Conservation (phyloP, 2,113 vertebrate genomes). For the Malurus cyaneus region DNA sequence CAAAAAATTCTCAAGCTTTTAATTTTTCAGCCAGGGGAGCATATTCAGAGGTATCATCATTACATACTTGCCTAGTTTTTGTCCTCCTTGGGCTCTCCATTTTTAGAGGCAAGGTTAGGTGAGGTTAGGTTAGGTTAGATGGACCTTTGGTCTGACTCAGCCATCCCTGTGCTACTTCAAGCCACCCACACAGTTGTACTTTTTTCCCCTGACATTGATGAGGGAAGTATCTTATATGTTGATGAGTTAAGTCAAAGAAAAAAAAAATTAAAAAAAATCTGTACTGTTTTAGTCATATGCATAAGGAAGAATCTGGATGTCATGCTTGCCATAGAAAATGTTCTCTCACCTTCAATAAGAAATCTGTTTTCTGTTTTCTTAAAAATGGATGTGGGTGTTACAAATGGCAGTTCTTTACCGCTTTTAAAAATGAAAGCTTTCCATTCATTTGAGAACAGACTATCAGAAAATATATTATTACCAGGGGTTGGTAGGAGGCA, state of each 20-base stretch:
- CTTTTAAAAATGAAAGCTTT: conserved; percentile 4
- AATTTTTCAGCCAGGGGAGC: neutral
- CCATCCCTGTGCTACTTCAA: neutral
- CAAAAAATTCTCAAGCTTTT: neutral
- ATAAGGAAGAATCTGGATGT: neutral
- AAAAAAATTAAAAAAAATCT: neutral
- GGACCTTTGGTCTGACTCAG: neutral
- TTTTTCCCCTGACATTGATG: neutral
- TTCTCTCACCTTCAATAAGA: conserved; percentile 31
- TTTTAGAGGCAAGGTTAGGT: neutral
- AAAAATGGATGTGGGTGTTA: conserved; percentile 21
- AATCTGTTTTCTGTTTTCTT: conserved; percentile 48
- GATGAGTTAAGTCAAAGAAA: neutral
- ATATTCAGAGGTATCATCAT: neutral
- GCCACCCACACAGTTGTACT: neutral
- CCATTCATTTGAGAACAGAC: conserved; percentile 32
- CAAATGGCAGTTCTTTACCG: neutral
- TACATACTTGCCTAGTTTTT: neutral
- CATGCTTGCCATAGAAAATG: conserved; percentile 5
- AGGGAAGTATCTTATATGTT: neutral
- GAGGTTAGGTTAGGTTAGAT: neutral
- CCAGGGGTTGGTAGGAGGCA: conserved; percentile 23
- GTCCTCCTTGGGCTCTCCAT: neutral
- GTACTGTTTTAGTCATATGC: neutral
- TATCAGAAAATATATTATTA: conserved; percentile 35